Percentiles rank a stretch among this genome's conserved stretches.
phyloP scores from a whole-genome alignment of 2,113 vertebrate genomes.

The Geococcyx californianus region DNA sequence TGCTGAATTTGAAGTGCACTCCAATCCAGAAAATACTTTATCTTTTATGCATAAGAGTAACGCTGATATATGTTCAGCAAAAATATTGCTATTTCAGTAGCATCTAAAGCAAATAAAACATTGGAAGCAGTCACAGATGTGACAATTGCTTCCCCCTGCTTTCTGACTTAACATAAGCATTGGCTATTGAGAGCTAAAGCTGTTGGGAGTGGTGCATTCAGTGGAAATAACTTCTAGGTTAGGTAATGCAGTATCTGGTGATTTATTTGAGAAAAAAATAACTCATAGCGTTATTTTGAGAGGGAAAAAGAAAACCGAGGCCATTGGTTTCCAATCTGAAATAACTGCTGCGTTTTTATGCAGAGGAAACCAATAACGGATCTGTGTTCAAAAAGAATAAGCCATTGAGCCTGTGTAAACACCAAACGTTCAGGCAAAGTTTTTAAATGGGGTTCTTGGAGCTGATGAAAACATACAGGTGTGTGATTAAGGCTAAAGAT shows the following conservation, averaged over 20 bases:
- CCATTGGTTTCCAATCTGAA: neutral
- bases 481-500: neutral
- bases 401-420: neutral
- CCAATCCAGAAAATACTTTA: constrained; percentile 29
- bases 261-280: neutral
- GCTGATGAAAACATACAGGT: neutral
- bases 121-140: neutral
- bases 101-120: constrained; percentile 13
- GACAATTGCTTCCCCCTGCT: neutral
- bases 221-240: neutral
- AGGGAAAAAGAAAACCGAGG: neutral
- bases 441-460: neutral
- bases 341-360: neutral
- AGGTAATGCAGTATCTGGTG: neutral
- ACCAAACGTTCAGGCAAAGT: neutral
- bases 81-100: constrained; percentile 13
- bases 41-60: constrained; percentile 39
- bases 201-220: neutral
- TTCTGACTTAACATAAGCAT: neutral
- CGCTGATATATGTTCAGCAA: neutral
- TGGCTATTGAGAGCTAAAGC: neutral
- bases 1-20: constrained; percentile 9
- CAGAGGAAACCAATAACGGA: neutral
- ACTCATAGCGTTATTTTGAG: neutral
- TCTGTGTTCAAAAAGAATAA: neutral